Evolutionary conservation across 2,888 invertebrate genomes (phyloP), one percentile per base, ranked within the genome.

Genomic region (Chaetoderma sp.): DNA sequence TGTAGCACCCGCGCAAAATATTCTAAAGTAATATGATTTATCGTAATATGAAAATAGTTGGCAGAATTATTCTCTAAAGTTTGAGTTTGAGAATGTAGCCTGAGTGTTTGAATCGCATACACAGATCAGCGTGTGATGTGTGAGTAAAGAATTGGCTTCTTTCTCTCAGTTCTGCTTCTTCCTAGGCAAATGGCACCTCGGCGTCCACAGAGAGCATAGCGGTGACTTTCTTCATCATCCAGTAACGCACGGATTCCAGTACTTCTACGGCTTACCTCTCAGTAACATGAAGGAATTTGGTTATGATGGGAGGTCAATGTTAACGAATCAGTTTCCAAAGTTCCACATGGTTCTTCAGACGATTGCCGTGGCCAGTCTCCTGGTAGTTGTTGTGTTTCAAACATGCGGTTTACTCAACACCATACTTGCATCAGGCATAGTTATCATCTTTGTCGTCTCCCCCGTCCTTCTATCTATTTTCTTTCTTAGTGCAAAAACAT

Each of bases 161-260:
- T n/a, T n/a, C n/a, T n/a, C n/a, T n/a, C n/a, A n/a, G n/a, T 5
- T 33, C 25, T 28, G 49, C 1, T 62, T 39, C 16, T 44, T 68
- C 68, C 64, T 79, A 76, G 88, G 88, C 13, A 89, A 89, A 77
- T 89, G 89, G 89, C 89, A 89, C 76, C 75, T 88, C 56, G 89
- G 89, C 5, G 58, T 81, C 45, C 78, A 81, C 66, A 79, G 83
- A 59, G 70, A 71, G n/a, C 60, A 42, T 3, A 61, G 63, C 25
- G 78, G 78, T 4, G 84, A 85, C 66, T 72, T 74, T 54, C 77
- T 78, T 36, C 80, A 81, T 54, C 86, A 86, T 67, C 87, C 88
- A 2, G 61, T 82, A 30, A 80, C 76, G 10, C 86, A 87, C 54
- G 88, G 87, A n/a, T 88, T 88, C 72, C 84, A 88, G 69, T 78